Evolutionary conservation across 2,797 vertebrate genomes (phyloP).

Genomic region (Silurus lanzhouensis): DNA sequence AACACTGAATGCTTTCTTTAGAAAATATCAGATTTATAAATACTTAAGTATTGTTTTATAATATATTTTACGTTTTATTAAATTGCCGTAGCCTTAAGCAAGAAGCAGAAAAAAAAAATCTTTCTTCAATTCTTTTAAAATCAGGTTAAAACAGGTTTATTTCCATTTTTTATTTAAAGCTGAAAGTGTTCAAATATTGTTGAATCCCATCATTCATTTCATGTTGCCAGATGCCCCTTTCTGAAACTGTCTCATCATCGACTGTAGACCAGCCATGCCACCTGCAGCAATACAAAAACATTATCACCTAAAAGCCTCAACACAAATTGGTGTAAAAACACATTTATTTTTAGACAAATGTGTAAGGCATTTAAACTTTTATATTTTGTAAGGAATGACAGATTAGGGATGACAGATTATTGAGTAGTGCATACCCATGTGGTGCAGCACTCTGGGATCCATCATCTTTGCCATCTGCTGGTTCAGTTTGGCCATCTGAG

Average conservation of each 20-base stretch:
- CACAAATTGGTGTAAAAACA: not conserved
- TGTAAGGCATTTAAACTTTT: not conserved
- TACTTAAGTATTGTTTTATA: conserved; percentile 43
- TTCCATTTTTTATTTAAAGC: conserved; percentile 68
- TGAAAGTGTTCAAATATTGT: conserved; percentile 90
- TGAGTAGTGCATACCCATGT: conserved; percentile 84
- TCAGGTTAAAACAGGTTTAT: conserved; percentile 22
- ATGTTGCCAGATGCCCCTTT: conserved; percentile 97
- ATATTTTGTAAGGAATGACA: not conserved
- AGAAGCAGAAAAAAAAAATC: conserved; percentile 41
- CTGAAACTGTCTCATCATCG: conserved; percentile 99
- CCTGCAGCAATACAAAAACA: conserved; percentile 70
- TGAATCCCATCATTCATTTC: conserved; percentile 99
- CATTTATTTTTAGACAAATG: not conserved
- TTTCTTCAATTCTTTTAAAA: conserved; percentile 47
- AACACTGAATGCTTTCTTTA: conserved; percentile 31
- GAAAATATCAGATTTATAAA: conserved; percentile 46
- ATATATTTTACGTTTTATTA: conserved; percentile 59
- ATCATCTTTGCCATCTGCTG: conserved; percentile 99
- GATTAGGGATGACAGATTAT: not conserved
- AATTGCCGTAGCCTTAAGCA: conserved; percentile 53
- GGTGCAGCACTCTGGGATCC: conserved; percentile 97
- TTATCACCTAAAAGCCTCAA: not conserved
- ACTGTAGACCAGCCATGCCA: conserved; percentile 97
- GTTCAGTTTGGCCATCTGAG: conserved; percentile 96